Conservation (phyloP, 2,797 vertebrate species). For the Phoebastria nigripes region DNA sequence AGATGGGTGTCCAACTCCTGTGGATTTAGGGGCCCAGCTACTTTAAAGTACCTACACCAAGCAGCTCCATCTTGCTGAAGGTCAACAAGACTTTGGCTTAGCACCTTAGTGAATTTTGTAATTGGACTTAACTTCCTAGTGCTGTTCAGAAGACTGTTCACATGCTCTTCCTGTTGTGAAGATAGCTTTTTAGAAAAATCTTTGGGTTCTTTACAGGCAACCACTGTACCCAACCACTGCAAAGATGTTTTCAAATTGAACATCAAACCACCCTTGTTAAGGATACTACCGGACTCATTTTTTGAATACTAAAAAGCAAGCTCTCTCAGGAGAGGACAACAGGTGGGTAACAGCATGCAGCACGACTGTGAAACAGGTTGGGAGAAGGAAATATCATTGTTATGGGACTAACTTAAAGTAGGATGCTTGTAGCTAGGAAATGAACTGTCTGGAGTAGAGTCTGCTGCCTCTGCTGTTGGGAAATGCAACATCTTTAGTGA, state of each 20-base stretch:
- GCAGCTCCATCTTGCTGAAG: not conserved
- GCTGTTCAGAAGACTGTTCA: not conserved
- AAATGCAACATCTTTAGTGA: not conserved
- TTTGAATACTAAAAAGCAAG: not conserved
- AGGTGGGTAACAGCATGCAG: not conserved
- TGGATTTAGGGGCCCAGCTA: not conserved
- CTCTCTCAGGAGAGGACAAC: not conserved
- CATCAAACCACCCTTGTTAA: not conserved
- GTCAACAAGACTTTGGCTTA: not conserved
- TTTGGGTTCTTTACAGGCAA: not conserved
- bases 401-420: not conserved
- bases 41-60: not conserved
- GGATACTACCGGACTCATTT: not conserved
- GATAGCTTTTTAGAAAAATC: not conserved
- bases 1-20: not conserved
- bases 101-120: not conserved
- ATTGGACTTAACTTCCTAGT: not conserved
- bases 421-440: not conserved
- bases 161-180: not conserved
- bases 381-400: not conserved
- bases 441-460: not conserved
- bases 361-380: not conserved
- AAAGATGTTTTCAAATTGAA: not conserved
- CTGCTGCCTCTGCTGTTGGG: not conserved
- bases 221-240: not conserved